Conservation (phyloP, 2,113 vertebrate species). For the Progne subis region DNA sequence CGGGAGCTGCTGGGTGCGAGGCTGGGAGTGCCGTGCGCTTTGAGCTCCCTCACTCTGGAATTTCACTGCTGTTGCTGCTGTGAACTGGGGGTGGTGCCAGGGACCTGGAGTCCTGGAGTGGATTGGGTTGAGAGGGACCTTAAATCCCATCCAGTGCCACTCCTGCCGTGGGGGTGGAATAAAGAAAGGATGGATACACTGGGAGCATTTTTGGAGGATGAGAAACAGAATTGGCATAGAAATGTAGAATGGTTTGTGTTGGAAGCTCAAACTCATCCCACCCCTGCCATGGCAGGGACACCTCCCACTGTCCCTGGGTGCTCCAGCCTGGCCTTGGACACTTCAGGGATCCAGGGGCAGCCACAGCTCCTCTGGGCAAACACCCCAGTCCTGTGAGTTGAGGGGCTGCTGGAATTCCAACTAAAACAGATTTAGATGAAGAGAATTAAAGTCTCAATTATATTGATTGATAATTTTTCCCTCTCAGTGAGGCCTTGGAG, state of each 20-base stretch:
- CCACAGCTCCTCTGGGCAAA: background rate
- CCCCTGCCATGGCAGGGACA: background rate
- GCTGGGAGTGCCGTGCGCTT: background rate
- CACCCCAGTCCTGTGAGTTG: background rate
- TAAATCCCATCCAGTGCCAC: background rate
- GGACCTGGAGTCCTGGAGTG: background rate
- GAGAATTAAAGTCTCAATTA: background rate
- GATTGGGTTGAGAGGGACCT: background rate
- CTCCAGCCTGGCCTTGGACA: background rate
- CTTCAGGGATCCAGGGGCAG: background rate
- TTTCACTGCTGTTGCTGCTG: background rate
- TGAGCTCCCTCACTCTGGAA: background rate
- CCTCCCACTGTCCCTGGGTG: background rate
- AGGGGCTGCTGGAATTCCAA: background rate
- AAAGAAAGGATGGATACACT: background rate
- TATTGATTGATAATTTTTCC: background rate
- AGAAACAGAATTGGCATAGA: background rate
- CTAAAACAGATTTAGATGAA: background rate
- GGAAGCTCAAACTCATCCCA: background rate
- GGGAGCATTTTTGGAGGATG: background rate
- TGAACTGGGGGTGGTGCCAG: accelerated
- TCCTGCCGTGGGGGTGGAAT: background rate
- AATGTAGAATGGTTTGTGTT: background rate
- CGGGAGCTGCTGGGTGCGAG: background rate
- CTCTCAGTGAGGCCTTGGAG: background rate